Conservation (phyloP, 1,140 invertebrate species). For the Arion vulgaris region DNA sequence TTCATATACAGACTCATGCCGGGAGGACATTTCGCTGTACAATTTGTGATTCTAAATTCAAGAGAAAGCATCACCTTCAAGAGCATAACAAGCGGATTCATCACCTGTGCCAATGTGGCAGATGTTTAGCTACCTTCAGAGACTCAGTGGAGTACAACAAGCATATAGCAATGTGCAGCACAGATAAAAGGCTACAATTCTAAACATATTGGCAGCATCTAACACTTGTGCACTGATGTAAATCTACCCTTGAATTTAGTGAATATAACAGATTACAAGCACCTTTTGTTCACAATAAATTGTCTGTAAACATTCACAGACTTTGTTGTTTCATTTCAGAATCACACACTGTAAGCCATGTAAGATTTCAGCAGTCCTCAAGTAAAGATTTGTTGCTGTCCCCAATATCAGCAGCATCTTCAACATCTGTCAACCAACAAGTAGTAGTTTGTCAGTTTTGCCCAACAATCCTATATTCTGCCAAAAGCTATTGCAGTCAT, state of each 20-base stretch:
- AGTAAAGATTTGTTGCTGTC: not conserved
- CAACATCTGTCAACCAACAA: not conserved
- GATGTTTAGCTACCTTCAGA: constrained; percentile 5
- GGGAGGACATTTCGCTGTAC: constrained; percentile 10
- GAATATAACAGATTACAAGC: not conserved
- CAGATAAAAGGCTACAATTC: not conserved
- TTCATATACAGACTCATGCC: constrained; percentile 19
- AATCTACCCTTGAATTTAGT: not conserved
- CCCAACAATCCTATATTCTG: not conserved
- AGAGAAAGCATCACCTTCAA: constrained; percentile 12
- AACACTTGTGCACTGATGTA: not conserved
- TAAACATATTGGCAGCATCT: not conserved
- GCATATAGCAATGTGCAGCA: constrained; percentile 6
- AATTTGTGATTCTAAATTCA: constrained; percentile 19
- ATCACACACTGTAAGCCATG: not conserved
- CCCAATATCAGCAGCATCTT: not conserved
- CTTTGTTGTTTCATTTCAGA: constrained; percentile 23
- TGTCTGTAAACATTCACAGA: not conserved
- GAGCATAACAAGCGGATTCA: constrained; percentile 7
- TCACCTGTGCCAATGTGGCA: not conserved
- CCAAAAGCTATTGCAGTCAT: not conserved
- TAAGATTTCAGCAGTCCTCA: not conserved
- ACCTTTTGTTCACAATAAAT: not conserved
- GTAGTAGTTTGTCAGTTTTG: not conserved
- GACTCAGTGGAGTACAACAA: not conserved